Evolutionary conservation across 2,888 invertebrate species (phyloP).

Genomic region (Augochlorella aurata): DNA sequence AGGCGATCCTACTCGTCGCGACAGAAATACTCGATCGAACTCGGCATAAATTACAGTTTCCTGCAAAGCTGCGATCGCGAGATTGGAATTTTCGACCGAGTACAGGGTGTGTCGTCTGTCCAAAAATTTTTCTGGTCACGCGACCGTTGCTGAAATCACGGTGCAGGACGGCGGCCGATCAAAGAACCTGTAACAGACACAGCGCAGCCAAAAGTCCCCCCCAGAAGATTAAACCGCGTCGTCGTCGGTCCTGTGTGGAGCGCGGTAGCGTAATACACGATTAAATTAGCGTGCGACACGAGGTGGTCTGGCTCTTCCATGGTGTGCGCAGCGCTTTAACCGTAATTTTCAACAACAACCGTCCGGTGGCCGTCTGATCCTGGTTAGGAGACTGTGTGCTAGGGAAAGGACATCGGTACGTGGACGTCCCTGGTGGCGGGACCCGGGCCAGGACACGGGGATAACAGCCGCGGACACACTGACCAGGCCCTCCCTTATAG

Average conservation of each 20-base stretch:
- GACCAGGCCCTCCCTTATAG: conserved; percentile 61
- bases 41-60: too few relatives aligned
- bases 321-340: conserved; percentile 13
- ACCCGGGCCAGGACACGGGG: conserved; percentile 40
- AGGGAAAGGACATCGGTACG: conserved; percentile 49
- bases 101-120: too few relatives aligned
- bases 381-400: conserved; percentile 35
- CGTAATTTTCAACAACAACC: conserved; percentile 58
- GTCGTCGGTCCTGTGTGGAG: neutral
- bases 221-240: conserved; percentile 15
- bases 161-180: neutral
- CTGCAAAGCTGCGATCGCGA: too few relatives aligned
- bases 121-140: too few relatives aligned
- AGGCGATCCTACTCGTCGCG: too few relatives aligned
- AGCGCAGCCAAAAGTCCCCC: neutral
- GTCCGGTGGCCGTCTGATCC: conserved; percentile 50
- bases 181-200: neutral
- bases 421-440: conserved; percentile 51
- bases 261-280: conserved; percentile 22
- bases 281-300: conserved; percentile 30
- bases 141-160: too few relatives aligned
- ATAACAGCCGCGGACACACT: conserved; percentile 39
- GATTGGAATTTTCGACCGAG: too few relatives aligned
- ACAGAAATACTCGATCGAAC: too few relatives aligned
- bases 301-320: conserved; percentile 11